Base-by-base conservation (phyloP, 1,140 invertebrate species). In the Papilio xuthus region DNA sequence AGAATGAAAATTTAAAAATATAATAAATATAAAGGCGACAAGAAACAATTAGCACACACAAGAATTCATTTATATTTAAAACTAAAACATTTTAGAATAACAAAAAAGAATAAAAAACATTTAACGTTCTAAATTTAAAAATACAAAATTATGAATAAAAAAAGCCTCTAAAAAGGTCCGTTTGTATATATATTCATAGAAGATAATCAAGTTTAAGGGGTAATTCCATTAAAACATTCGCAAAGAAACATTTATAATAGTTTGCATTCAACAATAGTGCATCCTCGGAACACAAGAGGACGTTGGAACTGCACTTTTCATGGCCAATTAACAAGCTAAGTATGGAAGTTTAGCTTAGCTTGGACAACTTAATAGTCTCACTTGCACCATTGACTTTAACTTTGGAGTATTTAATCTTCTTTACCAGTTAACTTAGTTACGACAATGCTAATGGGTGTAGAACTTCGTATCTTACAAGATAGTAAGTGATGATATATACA, bases 241-340 rank as follows among this genome's bases (percentile, higher is more conserved):
- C 8, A 50, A 73, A 73, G 44, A 42, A 20, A 73, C 23, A 28
- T 77, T 32, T 15, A 67, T 67, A 56, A 53, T 75, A 18, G 10
- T 75, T 32, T 32, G 32, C 26, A 56, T 75, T 53, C 23, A 32
- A 75, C 26, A 23, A 28, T 56, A 53, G 18, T 53, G 28, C 26
- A 15, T 73, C 42, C 15, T 74, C 3, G n/a, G 73, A 32, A 20
- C 18, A 53, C 50, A 32, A 76, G 50, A 63, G 53, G 74, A 41
- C 53, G 32, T 32, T 56, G 73, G 53, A 63, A 60, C 74, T 56
- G 53, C 53, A 76, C 74, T 60, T 60, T 76, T 76, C 74, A 76
- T 63, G 74, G 53, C 74, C 74, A 76, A 76, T 76, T 76, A 76
- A 63, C 74, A 76, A 76, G 53, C 74, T 56, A 76, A 76, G 74